These are phyloP conservation scores for Timandra comae DNA, from an alignment of 2,888 invertebrate species.

Conservation along the genomic window DNA sequence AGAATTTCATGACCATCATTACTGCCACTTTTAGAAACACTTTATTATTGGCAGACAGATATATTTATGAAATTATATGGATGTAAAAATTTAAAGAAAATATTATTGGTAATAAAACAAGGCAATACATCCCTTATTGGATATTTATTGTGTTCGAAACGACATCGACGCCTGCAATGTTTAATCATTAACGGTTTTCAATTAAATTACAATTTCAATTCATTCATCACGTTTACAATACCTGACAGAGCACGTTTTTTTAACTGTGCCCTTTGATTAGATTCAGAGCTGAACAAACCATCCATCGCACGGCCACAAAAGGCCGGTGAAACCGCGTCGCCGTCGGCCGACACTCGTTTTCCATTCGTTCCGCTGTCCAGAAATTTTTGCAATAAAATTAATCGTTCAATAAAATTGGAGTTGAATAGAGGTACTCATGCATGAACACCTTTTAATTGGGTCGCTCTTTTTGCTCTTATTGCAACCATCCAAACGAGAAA, in stretches of 20 bases:
- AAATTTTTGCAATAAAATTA: constrained; percentile 75
- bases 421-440: constrained; percentile 68
- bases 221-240: constrained; percentile 50
- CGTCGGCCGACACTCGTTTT: constrained; percentile 50
- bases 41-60: too few species aligned
- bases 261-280: constrained; percentile 59
- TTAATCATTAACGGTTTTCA: constrained; percentile 45
- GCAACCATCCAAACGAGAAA: constrained; percentile 56
- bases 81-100: constrained; percentile 14
- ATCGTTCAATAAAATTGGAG: constrained; percentile 73
- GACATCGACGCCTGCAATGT: constrained; percentile 25
- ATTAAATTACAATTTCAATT: constrained; percentile 61
- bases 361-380: constrained; percentile 72
- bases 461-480: constrained; percentile 62
- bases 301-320: constrained; percentile 64
- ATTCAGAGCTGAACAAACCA: constrained; percentile 52
- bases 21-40: too few species aligned
- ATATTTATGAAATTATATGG: too few species aligned
- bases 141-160: constrained; percentile 32
- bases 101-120: constrained; percentile 8
- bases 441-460: constrained; percentile 75
- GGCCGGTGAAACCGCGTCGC: constrained; percentile 48
- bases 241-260: constrained; percentile 38
- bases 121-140: constrained; percentile 18
- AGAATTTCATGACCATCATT: too few species aligned